These are phyloP conservation scores for Uropetala carovei DNA, from an alignment of 2,888 invertebrate species.

Conservation along the genomic window DNA sequence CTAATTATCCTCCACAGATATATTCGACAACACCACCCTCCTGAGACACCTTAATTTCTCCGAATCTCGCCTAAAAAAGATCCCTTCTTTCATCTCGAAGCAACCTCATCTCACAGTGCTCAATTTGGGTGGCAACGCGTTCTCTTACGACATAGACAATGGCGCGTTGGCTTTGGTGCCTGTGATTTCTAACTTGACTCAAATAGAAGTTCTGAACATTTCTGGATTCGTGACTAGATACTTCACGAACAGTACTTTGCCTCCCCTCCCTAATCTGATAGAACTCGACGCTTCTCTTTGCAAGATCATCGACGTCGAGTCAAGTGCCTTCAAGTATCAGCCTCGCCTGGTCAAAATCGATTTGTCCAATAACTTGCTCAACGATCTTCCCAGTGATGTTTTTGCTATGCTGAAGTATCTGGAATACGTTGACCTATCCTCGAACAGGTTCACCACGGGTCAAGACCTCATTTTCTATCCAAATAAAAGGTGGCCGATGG, in stretches of 20 bases:
- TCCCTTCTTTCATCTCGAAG: background rate
- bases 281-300: conserved; percentile 9
- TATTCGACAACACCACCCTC: background rate
- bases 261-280: background rate
- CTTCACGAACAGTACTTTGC: conserved; percentile 23
- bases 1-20: background rate
- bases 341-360: conserved; percentile 12
- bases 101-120: background rate
- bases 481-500: background rate
- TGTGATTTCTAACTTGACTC: background rate
- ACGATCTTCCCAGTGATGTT: background rate
- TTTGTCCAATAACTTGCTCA: background rate
- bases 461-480: background rate
- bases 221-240: background rate
- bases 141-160: background rate
- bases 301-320: background rate
- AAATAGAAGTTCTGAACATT: conserved; percentile 18
- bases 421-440: conserved; percentile 63
- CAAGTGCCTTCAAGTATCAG: background rate
- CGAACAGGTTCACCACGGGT: conserved; percentile 57
- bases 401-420: conserved; percentile 33
- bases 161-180: background rate
- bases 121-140: conserved; percentile 24
- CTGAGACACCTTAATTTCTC: conserved; percentile 37
- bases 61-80: background rate